Evolutionary conservation across 2,797 vertebrate species (phyloP), one percentile per base, ranked within the genome.

Genomic region (Phylloscopus collybita): DNA sequence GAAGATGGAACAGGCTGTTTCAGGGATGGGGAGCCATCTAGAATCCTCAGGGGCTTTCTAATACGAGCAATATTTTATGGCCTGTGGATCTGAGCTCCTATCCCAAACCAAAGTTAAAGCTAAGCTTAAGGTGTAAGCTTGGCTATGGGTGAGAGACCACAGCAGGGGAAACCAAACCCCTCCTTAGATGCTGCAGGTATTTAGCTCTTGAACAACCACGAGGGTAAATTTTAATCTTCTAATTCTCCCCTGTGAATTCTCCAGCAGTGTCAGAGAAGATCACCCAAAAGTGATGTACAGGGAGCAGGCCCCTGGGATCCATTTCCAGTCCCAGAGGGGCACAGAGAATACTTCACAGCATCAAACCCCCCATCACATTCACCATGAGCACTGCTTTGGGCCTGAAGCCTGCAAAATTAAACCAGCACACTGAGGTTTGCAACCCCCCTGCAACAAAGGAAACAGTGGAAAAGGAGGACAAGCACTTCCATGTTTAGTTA

Each of bases 311-410:
- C n/a, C 88, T 80, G 16, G 7, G 25, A 69, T 4, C 36, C 62
- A 30, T 2, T 45, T 21, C 3, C 8, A 40, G 18, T 27, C 47
- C 53, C 22, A 11, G 19, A 36, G 16, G 53, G n/a, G 70, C 32
- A 40, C 1, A 57, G 13, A 15, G 3, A 53, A 50, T 2, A 44
- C 3, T 7, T 66, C 4, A 42, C 1, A 19, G 34, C 5, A 47
- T 8, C 47, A 67, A 57, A 3, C 12, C 23, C 27, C 26, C 5
- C 38, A 4, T 10, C 4, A 19, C 25, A 14, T 8, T 49, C 45
- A 40, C 42, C 23, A 29, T 2, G 17, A 80, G 22, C 27, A 9
- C 3, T 16, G 64, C 65, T 90, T n/a, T n/a, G 51, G 60, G 22
- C 45, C 26, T 34, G 32, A 75, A 14, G 74, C 16, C 65, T 44